Conservation (phyloP, 2,113 vertebrate species). For the Psittacula cyanocephala region DNA sequence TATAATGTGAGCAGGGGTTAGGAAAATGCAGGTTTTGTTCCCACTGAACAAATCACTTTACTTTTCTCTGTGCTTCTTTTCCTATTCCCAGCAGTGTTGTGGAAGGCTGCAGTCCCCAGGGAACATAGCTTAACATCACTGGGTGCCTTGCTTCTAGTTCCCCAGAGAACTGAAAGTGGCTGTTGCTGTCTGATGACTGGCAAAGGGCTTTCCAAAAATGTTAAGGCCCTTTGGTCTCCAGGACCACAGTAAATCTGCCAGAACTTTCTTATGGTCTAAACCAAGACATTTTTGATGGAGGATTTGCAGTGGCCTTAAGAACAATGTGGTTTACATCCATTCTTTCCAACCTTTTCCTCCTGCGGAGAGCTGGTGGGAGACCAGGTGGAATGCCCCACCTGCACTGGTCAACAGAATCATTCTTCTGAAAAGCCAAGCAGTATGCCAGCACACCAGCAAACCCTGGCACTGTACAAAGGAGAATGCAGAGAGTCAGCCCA, state of each 20-base stretch:
- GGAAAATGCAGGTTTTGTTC: not conserved
- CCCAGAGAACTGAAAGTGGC: not conserved
- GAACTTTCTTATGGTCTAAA: not conserved
- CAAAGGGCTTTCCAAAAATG: not conserved
- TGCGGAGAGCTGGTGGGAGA: not conserved
- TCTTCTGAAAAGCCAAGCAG: not conserved
- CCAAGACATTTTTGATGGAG: not conserved
- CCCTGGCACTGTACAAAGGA: not conserved
- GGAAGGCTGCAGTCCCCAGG: not conserved
- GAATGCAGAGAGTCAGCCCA: not conserved
- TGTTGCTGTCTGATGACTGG: not conserved
- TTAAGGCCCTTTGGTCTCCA: not conserved
- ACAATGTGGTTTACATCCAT: not conserved
- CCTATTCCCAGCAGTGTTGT: not conserved
- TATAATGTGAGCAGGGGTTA: not conserved
- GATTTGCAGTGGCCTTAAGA: not conserved
- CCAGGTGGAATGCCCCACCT: not conserved
- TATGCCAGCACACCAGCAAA: not conserved
- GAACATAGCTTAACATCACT: not conserved
- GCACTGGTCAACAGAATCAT: not conserved
- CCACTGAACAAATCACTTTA: not conserved
- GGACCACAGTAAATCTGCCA: not conserved
- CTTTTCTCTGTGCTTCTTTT: not conserved
- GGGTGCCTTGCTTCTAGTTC: not conserved
- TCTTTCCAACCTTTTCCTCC: not conserved